These are phyloP conservation scores for Plestiodon gilberti DNA, from an alignment of 2,113 vertebrate genomes.

Conservation along the genomic window DNA sequence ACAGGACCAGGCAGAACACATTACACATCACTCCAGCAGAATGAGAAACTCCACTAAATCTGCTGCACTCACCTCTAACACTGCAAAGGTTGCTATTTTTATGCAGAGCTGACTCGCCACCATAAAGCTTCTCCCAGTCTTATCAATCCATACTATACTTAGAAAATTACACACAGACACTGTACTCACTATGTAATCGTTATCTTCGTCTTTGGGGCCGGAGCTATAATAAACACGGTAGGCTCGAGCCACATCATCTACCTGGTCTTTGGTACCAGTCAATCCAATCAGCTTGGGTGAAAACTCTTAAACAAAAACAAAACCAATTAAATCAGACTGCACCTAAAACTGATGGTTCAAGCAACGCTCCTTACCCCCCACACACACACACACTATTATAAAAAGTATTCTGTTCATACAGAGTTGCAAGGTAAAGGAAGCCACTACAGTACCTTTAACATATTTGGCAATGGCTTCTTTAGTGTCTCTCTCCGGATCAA, in stretches of 20 bases:
- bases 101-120: background rate
- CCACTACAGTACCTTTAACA: conserved; percentile 81
- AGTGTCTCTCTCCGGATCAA: conserved; percentile 92
- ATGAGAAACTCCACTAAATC: no score
- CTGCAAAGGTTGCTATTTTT: background rate
- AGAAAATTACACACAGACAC: background rate
- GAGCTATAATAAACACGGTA: conserved; percentile 95
- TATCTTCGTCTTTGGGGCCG: conserved; percentile 95
- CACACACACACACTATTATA: no score
- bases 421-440: background rate
- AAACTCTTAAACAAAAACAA: conserved; percentile 82
- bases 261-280: conserved; percentile 83
- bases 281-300: conserved; percentile 93
- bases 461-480: conserved; percentile 88
- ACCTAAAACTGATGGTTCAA: conserved; percentile 1
- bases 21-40: background rate
- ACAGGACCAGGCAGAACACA: background rate
- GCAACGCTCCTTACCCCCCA: background rate
- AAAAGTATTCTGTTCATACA: background rate
- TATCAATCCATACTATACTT: background rate
- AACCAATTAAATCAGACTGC: background rate
- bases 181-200: conserved; percentile 95
- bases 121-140: background rate
- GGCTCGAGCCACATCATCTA: conserved; percentile 86
- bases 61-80: background rate